phyloP scores from a whole-genome alignment of 92 coral and sea anemone genomes.

The Palythoa grandis region DNA sequence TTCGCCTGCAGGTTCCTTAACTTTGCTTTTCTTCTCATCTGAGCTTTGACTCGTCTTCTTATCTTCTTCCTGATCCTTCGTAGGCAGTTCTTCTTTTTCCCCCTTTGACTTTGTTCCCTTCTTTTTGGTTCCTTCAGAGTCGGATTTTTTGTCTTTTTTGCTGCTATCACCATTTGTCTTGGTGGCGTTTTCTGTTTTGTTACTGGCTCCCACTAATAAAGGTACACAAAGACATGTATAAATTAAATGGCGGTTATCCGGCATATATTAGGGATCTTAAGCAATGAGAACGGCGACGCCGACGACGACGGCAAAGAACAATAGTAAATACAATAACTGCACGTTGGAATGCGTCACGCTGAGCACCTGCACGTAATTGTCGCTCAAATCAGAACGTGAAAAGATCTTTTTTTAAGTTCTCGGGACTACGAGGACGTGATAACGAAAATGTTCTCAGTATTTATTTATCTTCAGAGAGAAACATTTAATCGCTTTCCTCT shows the following conservation, averaged over 20 bases:
- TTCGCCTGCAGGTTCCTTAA: constrained; percentile 20
- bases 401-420: too few species aligned
- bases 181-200: constrained; percentile 41
- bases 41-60: constrained; percentile 41
- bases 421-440: too few species aligned
- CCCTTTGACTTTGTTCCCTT: constrained; percentile 43
- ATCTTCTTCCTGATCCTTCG: constrained; percentile 37
- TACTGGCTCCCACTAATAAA: constrained; percentile 24
- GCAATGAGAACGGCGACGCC: too few species aligned
- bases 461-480: too few species aligned
- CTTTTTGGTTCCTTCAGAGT: constrained; percentile 10
- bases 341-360: too few species aligned
- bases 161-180: constrained; percentile 29
- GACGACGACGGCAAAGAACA: too few species aligned
- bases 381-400: too few species aligned
- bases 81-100: constrained; percentile 43
- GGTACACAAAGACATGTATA: background rate
- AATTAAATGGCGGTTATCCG: background rate
- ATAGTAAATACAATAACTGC: too few species aligned
- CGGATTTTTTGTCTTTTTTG: constrained; percentile 24
- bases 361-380: too few species aligned
- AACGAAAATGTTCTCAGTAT: too few species aligned
- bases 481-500: too few species aligned
- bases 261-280: too few species aligned
- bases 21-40: constrained; percentile 21